These are phyloP conservation scores for Thripadectes ignobilis DNA, from an alignment of 2,797 vertebrate genomes.

Conservation along the genomic window DNA sequence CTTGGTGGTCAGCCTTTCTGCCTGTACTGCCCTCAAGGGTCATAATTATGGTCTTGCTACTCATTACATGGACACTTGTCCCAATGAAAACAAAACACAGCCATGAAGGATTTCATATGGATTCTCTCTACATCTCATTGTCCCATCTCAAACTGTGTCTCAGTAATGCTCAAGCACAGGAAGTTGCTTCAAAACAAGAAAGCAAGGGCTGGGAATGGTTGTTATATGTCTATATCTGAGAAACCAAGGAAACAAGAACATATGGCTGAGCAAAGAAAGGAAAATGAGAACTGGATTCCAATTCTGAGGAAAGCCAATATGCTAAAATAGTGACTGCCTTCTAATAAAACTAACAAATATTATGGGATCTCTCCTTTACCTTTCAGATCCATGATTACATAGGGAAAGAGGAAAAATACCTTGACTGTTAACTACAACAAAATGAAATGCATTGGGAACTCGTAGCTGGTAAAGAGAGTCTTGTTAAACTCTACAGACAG, in stretches of 20 bases:
- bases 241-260: not conserved
- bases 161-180: not conserved
- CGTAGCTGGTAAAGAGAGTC: not conserved
- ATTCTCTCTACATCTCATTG: not conserved
- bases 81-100: not conserved
- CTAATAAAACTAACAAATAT: not conserved
- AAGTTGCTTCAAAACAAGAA: not conserved
- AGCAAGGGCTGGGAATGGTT: not conserved
- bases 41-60: slow-evolving; percentile 11
- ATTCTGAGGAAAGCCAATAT: not conserved
- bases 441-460: not conserved
- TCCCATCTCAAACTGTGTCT: not conserved
- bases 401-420: not conserved
- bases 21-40: not conserved
- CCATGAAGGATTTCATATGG: not conserved
- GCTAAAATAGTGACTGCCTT: not conserved
- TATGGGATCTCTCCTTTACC: not conserved
- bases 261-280: not conserved
- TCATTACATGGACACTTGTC: not conserved
- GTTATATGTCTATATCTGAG: not conserved
- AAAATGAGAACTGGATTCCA: not conserved
- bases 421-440: not conserved
- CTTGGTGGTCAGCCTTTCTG: slow-evolving; percentile 13
- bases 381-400: not conserved
- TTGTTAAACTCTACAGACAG: not conserved